Evolutionary conservation across 2,888 invertebrate species (phyloP).

Genomic region (Loripinus fragilis): DNA sequence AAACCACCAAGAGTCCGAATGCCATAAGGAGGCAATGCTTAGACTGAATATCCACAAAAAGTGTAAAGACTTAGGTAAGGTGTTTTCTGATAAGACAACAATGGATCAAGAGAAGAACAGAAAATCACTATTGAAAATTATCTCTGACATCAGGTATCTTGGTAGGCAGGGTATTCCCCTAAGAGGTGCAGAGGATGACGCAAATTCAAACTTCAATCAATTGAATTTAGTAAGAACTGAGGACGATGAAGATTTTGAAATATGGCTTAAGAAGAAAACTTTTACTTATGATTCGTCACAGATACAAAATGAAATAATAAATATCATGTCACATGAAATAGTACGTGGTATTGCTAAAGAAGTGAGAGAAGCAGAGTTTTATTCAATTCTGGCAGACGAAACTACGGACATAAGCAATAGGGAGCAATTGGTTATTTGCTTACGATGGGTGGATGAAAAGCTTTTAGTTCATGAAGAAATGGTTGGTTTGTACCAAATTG

Average conservation of each 20-base stretch:
- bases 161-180: slow-evolving; percentile 40
- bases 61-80: background rate
- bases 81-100: background rate
- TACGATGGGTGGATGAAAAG: slow-evolving; percentile 46
- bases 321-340: slow-evolving; percentile 44
- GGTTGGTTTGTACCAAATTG: slow-evolving; percentile 45
- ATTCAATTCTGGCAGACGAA: slow-evolving; percentile 44
- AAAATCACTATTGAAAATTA: background rate
- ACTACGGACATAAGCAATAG: slow-evolving; percentile 48
- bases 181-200: slow-evolving; percentile 30
- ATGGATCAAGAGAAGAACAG: background rate
- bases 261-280: slow-evolving; percentile 43
- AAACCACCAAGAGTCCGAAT: background rate
- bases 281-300: slow-evolving; percentile 44
- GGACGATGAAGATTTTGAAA: slow-evolving; percentile 30
- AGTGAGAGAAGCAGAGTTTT: slow-evolving; percentile 17
- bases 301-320: slow-evolving; percentile 54
- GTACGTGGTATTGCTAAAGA: slow-evolving; percentile 28
- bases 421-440: slow-evolving; percentile 50
- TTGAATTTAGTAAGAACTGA: slow-evolving; percentile 39
- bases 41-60: background rate
- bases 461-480: slow-evolving; percentile 50
- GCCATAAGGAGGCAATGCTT: background rate
- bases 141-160: slow-evolving; percentile 35
- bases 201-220: slow-evolving; percentile 40